These are phyloP conservation scores for Haemorhous mexicanus DNA, from an alignment of 2,113 vertebrate species.

Conservation along the genomic window DNA sequence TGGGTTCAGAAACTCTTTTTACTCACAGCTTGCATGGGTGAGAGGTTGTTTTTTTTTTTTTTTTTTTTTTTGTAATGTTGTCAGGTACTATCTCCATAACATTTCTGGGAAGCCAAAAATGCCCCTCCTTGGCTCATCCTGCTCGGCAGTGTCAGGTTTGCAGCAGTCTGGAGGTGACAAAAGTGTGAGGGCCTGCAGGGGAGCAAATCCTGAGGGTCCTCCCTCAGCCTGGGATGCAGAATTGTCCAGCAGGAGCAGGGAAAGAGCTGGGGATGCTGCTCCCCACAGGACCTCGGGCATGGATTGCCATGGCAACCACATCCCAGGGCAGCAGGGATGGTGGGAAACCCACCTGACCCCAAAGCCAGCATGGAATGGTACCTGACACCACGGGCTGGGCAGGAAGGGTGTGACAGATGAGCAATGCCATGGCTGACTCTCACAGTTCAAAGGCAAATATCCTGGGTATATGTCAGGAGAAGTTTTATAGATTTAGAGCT, in stretches of 20 bases:
- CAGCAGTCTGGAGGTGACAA: not conserved
- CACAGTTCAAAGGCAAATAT: not conserved
- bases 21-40: fast-evolving
- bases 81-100: not conserved
- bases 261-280: not conserved
- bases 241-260: not conserved
- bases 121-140: not conserved
- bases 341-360: not conserved
- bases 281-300: not conserved
- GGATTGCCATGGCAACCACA: not conserved
- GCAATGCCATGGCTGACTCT: not conserved
- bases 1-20: not conserved
- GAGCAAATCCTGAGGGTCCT: not conserved
- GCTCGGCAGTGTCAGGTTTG: not conserved
- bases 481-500: not conserved
- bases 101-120: not conserved
- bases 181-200: fast-evolving
- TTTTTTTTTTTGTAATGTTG: not conserved
- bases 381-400: fast-evolving
- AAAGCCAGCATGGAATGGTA: fast-evolving
- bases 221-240: not conserved
- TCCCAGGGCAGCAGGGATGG: not conserved
- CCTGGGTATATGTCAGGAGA: not conserved
- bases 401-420: not conserved
- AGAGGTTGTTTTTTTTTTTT: not conserved